Evolutionary conservation across 1,140 invertebrate species (phyloP).

Genomic region (Calliphora vicina): DNA sequence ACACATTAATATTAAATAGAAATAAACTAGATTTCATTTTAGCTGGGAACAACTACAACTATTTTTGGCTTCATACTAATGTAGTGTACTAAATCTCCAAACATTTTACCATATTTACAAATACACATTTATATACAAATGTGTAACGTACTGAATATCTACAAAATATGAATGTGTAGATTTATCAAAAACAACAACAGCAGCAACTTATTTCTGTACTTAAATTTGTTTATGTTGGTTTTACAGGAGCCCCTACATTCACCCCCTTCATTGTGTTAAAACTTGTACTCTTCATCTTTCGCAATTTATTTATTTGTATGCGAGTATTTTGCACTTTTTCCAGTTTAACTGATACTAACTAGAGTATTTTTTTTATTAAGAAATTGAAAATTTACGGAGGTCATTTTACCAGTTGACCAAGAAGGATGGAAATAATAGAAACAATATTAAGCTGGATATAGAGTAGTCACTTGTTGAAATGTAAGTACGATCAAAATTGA

Average conservation of each 20-base stretch:
- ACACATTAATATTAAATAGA: too few species aligned
- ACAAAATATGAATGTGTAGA: conserved; percentile 11
- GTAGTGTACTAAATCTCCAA: too few species aligned
- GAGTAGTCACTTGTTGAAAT: not conserved
- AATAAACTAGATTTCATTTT: too few species aligned
- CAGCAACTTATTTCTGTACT: too few species aligned
- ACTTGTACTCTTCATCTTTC: not conserved
- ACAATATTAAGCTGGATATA: not conserved
- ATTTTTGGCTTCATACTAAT: too few species aligned
- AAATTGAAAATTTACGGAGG: not conserved
- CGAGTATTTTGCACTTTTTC: too few species aligned
- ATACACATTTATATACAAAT: too few species aligned
- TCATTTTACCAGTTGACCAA: not conserved
- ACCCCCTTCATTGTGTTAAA: not conserved
- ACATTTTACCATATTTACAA: too few species aligned
- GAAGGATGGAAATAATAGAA: not conserved
- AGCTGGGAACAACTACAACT: too few species aligned
- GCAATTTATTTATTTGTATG: not conserved
- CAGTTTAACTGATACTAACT: too few species aligned
- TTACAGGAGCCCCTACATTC: not conserved
- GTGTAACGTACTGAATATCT: not conserved
- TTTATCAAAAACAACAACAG: conserved; percentile 17
- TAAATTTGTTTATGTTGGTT: not conserved
- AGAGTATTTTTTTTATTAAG: too few species aligned
- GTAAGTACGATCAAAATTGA: not conserved